These are phyloP conservation scores for Neomorphus geoffroyi DNA, from an alignment of 2,797 vertebrate species.

Conservation along the genomic window DNA sequence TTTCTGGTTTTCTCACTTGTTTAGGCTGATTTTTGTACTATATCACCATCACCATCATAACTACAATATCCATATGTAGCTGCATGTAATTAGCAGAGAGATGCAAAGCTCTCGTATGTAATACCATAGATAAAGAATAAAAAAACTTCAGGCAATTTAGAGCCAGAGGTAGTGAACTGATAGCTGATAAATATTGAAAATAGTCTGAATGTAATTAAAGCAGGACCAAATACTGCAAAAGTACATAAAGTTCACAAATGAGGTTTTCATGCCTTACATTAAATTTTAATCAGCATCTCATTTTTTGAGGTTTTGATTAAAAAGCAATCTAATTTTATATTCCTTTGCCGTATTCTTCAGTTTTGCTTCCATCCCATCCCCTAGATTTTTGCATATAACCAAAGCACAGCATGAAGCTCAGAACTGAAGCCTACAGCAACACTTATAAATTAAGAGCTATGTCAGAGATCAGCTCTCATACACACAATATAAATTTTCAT, in stretches of 20 bases:
- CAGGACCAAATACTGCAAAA: neutral
- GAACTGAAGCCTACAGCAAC: neutral
- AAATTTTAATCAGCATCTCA: neutral
- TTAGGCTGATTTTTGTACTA: neutral
- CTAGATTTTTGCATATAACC: neutral
- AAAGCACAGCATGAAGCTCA: neutral
- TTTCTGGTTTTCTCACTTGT: neutral
- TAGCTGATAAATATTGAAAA: neutral
- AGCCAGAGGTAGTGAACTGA: neutral
- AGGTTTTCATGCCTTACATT: neutral
- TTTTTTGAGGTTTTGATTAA: neutral
- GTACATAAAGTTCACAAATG: neutral
- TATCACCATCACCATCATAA: neutral
- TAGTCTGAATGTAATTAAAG: neutral
- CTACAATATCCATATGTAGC: neutral
- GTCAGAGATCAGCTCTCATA: constrained; percentile 33
- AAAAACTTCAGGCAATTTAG: neutral
- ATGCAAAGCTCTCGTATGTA: neutral
- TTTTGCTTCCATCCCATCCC: neutral
- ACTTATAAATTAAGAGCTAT: constrained; percentile 48
- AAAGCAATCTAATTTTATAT: neutral
- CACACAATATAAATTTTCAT: constrained; percentile 4
- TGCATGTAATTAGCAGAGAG: neutral
- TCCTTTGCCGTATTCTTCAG: neutral
- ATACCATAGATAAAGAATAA: neutral